phyloP scores from a whole-genome alignment of 1,140 invertebrate genomes.

The Caerostris darwini region DNA sequence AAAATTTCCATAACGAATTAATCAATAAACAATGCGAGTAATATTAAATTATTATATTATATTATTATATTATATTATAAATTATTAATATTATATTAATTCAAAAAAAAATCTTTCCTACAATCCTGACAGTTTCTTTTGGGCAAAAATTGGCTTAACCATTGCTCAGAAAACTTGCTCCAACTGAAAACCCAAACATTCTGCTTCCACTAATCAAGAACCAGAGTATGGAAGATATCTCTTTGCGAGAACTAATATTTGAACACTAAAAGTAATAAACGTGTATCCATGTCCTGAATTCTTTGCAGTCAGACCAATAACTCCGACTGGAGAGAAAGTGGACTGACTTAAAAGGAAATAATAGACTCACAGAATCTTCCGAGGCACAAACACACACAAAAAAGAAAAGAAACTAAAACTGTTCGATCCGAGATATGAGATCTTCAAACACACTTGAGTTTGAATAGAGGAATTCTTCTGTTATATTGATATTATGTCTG shows the following conservation, averaged over 20 bases:
- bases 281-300: neutral
- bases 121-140: neutral
- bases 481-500: constrained; percentile 5
- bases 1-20: too few relatives aligned
- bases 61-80: too few relatives aligned
- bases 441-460: constrained; percentile 1
- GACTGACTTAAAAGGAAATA: too few relatives aligned
- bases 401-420: too few relatives aligned
- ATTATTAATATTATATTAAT: too few relatives aligned
- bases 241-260: constrained; percentile 26
- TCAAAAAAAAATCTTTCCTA: too few relatives aligned
- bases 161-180: neutral
- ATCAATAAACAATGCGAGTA: too few relatives aligned
- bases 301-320: neutral
- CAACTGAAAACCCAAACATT: neutral
- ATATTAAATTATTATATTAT: too few relatives aligned
- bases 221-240: neutral
- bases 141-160: neutral
- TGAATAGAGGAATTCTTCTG: constrained; percentile 5
- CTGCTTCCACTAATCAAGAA: neutral
- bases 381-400: too few relatives aligned
- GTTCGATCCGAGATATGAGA: neutral
- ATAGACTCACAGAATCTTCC: too few relatives aligned
- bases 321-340: neutral
- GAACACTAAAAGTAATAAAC: constrained; percentile 29